Base-by-base conservation (phyloP, 2,113 vertebrate species). In the Lates calcarifer region DNA sequence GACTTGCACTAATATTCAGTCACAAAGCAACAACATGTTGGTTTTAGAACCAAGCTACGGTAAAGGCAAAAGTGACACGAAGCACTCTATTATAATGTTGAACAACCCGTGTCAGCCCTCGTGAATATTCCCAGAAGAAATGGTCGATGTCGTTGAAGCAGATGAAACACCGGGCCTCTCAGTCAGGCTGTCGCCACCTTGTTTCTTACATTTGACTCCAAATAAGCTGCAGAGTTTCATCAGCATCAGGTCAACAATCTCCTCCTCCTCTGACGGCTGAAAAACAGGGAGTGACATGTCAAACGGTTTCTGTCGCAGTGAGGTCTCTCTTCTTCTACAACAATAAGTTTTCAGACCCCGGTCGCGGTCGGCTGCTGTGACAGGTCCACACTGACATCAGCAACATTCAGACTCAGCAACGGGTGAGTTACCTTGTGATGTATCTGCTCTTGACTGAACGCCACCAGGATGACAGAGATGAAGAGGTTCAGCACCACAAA, bases 401-500 rank as follows among this genome's bases (percentile, higher is more conserved):
- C 26, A 75, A 57, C 53, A 56, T 76, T 82, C 24, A 64, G 28
- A 66, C 43, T 43, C 9, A 33, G 29, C 26, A 9, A 9, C 57
- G 41, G n/a, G 13, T 53, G 11, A 53, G 53, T 77, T 90, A 98
- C 98, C 96, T 98, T 95, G 85, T 96, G 95, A 90, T 96, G 91
- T 84, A 96, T 96, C 91, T 98, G 97, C 78, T 99, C 97, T 90
- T 99, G 95, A 43, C 93, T 97, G 86, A 99, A 99, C 49, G 97
- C 97, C 88, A 98, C 97, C 77, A 98, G 92, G 85, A 99, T 98
- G 84, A 98, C 97, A 0, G 98, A 99, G 90, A 99, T 97, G 78
- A 99, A 98, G 39, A 99, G 95, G 91, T 99, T 99, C 81, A 99
- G 89, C 45, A 98, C 97, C 82, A 99, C 97, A 85, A 99, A 99